Evolutionary conservation across 1,140 invertebrate genomes (phyloP).

Genomic region (Drosophila lacteicornis): DNA sequence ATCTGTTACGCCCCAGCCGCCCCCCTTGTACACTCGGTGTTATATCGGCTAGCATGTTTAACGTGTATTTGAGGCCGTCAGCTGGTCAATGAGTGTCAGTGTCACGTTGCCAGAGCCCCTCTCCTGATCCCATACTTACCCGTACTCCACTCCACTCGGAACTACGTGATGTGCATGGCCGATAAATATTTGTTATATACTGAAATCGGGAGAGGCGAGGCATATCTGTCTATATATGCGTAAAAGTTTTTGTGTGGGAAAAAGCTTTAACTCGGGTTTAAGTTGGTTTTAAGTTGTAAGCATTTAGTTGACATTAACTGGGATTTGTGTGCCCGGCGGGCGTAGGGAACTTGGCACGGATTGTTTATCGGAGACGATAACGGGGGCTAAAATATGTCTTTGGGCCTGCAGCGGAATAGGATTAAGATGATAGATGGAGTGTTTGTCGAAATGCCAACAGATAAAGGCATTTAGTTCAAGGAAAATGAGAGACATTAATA

Average conservation of each 20-base stretch:
- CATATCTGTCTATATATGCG: conserved; percentile 33
- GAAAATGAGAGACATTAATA: not conserved
- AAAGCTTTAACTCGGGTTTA: conserved; percentile 68
- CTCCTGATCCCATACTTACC: conserved; percentile 14
- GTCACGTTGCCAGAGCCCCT: conserved; percentile 59
- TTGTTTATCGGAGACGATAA: conserved; percentile 42
- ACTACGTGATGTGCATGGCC: conserved; percentile 66
- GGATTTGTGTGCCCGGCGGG: conserved; percentile 56
- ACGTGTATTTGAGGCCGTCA: conserved; percentile 61
- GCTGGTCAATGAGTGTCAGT: conserved; percentile 73
- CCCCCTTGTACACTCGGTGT: not conserved
- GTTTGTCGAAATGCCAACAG: conserved; percentile 1
- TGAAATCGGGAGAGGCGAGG: conserved; percentile 29
- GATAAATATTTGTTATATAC: conserved; percentile 75
- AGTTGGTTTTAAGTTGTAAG: conserved; percentile 81
- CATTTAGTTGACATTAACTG: conserved; percentile 79
- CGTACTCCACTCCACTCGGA: conserved; percentile 16
- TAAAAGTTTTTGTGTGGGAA: conserved; percentile 31
- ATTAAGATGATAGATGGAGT: conserved; percentile 39
- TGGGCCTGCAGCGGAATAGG: conserved; percentile 6
- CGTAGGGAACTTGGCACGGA: conserved; percentile 24
- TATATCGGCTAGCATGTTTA: conserved; percentile 66
- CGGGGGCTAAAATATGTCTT: conserved; percentile 23
- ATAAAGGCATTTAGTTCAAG: not conserved
- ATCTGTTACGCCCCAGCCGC: conserved; percentile 21